phyloP scores from a whole-genome alignment of 2,888 invertebrate species.

The Eristalis pertinax region DNA sequence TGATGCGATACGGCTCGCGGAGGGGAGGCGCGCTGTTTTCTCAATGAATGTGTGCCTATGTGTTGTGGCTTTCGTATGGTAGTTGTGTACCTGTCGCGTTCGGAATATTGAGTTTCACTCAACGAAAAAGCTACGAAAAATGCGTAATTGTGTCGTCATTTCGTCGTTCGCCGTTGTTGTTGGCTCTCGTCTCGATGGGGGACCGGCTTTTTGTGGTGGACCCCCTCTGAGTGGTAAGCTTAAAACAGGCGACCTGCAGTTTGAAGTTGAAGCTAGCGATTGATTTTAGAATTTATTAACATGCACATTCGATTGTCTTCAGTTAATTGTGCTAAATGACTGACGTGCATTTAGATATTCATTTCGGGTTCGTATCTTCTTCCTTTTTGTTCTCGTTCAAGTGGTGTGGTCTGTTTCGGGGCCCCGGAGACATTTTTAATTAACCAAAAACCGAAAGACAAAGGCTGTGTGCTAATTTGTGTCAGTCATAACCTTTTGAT shows the following conservation, averaged over 20 bases:
- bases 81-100: neutral
- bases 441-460: neutral
- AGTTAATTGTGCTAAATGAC: constrained; percentile 35
- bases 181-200: neutral
- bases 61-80: neutral
- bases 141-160: constrained; percentile 42
- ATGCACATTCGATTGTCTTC: constrained; percentile 1
- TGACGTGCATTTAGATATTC: constrained; percentile 22
- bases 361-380: neutral
- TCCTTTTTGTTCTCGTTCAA: neutral
- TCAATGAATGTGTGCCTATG: constrained; percentile 31
- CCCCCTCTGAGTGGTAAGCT: neutral
- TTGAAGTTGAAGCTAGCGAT: neutral
- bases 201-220: neutral
- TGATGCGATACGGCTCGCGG: neutral
- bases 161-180: neutral
- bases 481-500: neutral
- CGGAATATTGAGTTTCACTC: constrained; percentile 31
- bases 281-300: constrained; percentile 26
- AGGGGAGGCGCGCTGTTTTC: neutral
- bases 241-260: neutral
- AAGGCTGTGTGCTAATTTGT: neutral
- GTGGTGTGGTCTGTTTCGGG: neutral
- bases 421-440: constrained; percentile 3
- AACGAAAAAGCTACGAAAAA: constrained; percentile 10